Conservation (phyloP, 2,888 invertebrate species). For the Euclidia mi region DNA sequence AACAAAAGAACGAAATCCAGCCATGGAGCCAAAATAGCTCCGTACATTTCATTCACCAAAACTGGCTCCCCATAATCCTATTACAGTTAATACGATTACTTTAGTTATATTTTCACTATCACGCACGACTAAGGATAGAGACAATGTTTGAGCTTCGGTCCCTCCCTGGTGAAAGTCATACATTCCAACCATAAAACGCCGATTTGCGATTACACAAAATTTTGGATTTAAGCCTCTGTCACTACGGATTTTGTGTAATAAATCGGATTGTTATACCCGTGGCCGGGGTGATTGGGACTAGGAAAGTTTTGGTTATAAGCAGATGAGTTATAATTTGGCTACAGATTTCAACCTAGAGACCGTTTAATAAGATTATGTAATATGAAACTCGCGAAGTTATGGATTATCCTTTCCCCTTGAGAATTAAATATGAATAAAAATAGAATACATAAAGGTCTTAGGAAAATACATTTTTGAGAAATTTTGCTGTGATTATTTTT, state of each 20-base stretch:
- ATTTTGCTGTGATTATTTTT: no score
- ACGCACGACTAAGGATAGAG: constrained; percentile 1
- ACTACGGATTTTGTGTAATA: constrained; percentile 33
- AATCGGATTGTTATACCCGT: constrained; percentile 17
- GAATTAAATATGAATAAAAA: no score
- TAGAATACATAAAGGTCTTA: no score
- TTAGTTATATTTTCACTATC: constrained; percentile 45
- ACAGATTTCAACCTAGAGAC: no score
- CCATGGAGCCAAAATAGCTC: no score
- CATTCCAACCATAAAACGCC: constrained; percentile 32
- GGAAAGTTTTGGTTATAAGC: background rate
- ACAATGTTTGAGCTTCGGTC: constrained; percentile 16
- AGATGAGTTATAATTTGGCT: no score
- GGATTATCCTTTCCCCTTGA: no score
- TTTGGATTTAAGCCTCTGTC: constrained; percentile 26
- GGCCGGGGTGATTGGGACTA: constrained; percentile 2
- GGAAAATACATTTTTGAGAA: no score
- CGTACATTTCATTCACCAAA: constrained; percentile 42
- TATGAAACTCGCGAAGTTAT: no score
- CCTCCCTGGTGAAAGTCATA: constrained; percentile 39
- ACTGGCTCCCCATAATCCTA: constrained; percentile 47
- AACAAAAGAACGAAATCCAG: no score
- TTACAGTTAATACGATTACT: constrained; percentile 53
- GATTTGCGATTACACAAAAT: constrained; percentile 37
- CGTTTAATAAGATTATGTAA: no score